Evolutionary conservation across 1,140 invertebrate species (phyloP).

Genomic region (Pachypsylla venusta): DNA sequence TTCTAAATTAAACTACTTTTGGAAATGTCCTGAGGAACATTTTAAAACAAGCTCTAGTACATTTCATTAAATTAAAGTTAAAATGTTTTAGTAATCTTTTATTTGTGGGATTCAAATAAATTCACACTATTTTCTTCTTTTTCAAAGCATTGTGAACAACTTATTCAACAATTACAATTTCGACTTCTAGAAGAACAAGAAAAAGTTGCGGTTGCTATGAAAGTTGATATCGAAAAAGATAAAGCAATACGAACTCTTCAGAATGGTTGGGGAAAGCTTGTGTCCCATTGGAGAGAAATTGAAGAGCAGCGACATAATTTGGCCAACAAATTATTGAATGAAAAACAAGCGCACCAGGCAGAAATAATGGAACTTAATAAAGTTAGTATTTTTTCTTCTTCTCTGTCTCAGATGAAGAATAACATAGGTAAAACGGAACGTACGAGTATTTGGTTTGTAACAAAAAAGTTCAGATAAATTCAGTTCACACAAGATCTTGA

Average conservation of each 20-base stretch:
- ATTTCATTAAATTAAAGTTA: not conserved
- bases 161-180: conserved; percentile 55
- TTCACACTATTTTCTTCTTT: conserved; percentile 10
- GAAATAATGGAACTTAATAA: conserved; percentile 12
- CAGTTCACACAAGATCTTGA: too few relatives aligned
- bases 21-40: too few relatives aligned
- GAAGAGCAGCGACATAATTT: conserved; percentile 31
- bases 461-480: too few relatives aligned
- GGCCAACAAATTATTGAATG: conserved; percentile 28
- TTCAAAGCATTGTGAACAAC: conserved; percentile 54
- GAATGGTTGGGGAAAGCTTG: conserved; percentile 37
- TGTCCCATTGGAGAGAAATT: conserved; percentile 30
- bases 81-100: conserved; percentile 9
- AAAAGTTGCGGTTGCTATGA: conserved; percentile 55
- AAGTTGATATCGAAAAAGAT: conserved; percentile 58
- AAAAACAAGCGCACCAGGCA: conserved; percentile 28
- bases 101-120: conserved; percentile 5
- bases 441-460: too few relatives aligned
- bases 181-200: conserved; percentile 58
- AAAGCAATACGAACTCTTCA: conserved; percentile 44
- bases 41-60: not conserved
- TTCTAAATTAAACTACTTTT: too few relatives aligned
- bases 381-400: conserved; percentile 14
- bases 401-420: too few relatives aligned
- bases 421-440: too few relatives aligned